phyloP scores from a whole-genome alignment of 2,113 vertebrate species.

The Sturnira hondurensis region DNA sequence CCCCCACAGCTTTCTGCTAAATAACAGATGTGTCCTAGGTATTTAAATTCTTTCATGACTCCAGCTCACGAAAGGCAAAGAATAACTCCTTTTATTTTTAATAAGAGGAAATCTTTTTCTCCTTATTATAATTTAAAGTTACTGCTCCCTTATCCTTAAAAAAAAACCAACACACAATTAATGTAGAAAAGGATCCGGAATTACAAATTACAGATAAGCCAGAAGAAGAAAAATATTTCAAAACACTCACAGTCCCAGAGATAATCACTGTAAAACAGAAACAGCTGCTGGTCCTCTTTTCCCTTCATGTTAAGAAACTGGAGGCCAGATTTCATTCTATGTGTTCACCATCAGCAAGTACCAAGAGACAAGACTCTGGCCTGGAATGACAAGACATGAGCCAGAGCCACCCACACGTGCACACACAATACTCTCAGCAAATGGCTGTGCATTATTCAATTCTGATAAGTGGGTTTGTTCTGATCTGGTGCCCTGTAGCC shows the following conservation, averaged over 20 bases:
- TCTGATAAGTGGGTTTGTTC: conserved; percentile 10
- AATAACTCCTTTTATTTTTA: neutral
- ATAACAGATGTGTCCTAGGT: neutral
- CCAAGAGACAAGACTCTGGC: conserved; percentile 4
- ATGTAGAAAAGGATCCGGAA: conserved; percentile 13
- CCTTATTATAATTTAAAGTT: conserved; percentile 11
- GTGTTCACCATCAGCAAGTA: neutral
- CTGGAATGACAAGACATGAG: neutral
- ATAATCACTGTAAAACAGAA: conserved; percentile 57
- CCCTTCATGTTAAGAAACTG: neutral
- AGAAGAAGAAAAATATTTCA: neutral
- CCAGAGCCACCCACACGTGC: conserved; percentile 39
- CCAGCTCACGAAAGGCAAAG: neutral
- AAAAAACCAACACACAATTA: neutral
- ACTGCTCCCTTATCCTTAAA: neutral
- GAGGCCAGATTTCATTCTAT: conserved; percentile 14
- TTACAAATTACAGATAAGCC: conserved; percentile 52
- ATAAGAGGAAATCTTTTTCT: neutral
- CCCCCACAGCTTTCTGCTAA: neutral
- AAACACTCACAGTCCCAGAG: conserved; percentile 40
- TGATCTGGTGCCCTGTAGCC: neutral
- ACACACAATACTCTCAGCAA: neutral
- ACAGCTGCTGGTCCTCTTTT: conserved; percentile 37
- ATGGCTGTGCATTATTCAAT: neutral
- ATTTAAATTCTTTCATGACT: neutral